A percentile compares a stretch with the other conserved stretches of the same genome.
These are phyloP conservation scores for Brachyhypopomus gauderio DNA, from an alignment of 2,113 vertebrate genomes.

Conservation along the genomic window DNA sequence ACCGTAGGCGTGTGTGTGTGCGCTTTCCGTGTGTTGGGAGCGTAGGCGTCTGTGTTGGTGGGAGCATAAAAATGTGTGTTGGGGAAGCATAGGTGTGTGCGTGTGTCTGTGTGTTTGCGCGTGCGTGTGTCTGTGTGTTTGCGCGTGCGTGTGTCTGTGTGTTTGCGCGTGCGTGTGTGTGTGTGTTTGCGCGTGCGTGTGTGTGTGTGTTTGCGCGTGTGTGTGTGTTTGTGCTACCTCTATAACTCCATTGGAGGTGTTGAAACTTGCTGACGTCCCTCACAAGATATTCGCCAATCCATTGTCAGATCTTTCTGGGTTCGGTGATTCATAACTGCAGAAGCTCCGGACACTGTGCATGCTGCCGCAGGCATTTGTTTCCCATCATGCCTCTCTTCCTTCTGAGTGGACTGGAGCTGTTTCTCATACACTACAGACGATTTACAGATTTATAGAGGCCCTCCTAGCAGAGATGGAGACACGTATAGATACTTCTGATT, in stretches of 20 bases:
- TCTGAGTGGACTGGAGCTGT: neutral
- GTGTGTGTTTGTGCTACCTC: slow-evolving; percentile 15
- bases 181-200: slow-evolving; percentile 27
- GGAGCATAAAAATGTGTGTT: slow-evolving; percentile 13
- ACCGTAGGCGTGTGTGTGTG: slow-evolving; percentile 20
- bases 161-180: neutral
- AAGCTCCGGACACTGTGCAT: slow-evolving; percentile 22
- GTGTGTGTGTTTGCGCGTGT: too few species aligned
- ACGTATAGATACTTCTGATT: neutral
- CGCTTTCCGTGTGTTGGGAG: slow-evolving; percentile 13
- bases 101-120: slow-evolving; percentile 23
- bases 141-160: slow-evolving; percentile 32
- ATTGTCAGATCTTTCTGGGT: slow-evolving; percentile 19
- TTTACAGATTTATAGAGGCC: slow-evolving; percentile 22
- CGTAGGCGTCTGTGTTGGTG: slow-evolving; percentile 9
- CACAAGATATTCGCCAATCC: slow-evolving; percentile 25
- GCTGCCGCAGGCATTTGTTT: slow-evolving; percentile 22
- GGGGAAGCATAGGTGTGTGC: too few species aligned
- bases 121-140: slow-evolving; percentile 21
- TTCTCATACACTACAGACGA: neutral
- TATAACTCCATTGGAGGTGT: slow-evolving; percentile 32
- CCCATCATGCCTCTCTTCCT: neutral
- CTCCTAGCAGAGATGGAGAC: slow-evolving; percentile 4
- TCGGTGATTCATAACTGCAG: slow-evolving; percentile 30
- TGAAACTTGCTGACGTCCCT: slow-evolving; percentile 22